phyloP scores from a whole-genome alignment of 1,140 invertebrate species.

The Drosophila kohkoa region DNA sequence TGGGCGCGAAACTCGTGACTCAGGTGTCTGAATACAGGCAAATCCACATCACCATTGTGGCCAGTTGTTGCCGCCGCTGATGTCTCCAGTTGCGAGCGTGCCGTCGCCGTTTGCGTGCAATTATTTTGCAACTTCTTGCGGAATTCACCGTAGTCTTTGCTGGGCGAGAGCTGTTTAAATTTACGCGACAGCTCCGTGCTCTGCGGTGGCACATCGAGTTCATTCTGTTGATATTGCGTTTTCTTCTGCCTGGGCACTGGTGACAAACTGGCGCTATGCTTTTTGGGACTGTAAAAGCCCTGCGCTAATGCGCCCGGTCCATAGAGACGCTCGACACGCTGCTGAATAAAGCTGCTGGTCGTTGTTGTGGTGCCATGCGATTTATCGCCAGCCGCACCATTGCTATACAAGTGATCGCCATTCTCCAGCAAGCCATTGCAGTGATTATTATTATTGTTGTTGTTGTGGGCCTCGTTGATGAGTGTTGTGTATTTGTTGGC shows the following conservation, averaged over 20 bases:
- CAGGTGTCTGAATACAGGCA: slow-evolving; percentile 92
- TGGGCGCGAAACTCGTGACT: slow-evolving; percentile 94
- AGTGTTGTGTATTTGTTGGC: slow-evolving; percentile 28
- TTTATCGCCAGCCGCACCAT: slow-evolving; percentile 23
- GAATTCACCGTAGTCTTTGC: slow-evolving; percentile 84
- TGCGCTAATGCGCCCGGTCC: slow-evolving; percentile 93
- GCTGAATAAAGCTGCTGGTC: slow-evolving; percentile 91
- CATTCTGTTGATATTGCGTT: slow-evolving; percentile 28
- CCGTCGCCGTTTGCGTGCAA: slow-evolving; percentile 65
- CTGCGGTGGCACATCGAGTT: slow-evolving; percentile 28
- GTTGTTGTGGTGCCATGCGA: slow-evolving; percentile 17
- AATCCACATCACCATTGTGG: slow-evolving; percentile 61
- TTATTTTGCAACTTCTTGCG: slow-evolving; percentile 85
- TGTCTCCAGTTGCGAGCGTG: slow-evolving; percentile 23
- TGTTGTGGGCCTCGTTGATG: slow-evolving; percentile 42
- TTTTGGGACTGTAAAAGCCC: slow-evolving; percentile 91
- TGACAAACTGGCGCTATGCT: slow-evolving; percentile 25
- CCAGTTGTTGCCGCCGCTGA: neutral
- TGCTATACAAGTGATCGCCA: slow-evolving; percentile 34
- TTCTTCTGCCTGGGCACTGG: slow-evolving; percentile 6
- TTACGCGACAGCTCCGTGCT: slow-evolving; percentile 72
- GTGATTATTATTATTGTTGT: slow-evolving; percentile 48
- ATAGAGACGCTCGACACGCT: slow-evolving; percentile 94
- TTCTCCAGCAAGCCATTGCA: slow-evolving; percentile 39
- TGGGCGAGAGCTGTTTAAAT: slow-evolving; percentile 77